A percentile compares a stretch with the other conserved stretches of the same genome.
These are phyloP conservation scores for Drosophila biarmipes DNA, from an alignment of 1,140 invertebrate genomes.

Conservation along the genomic window DNA sequence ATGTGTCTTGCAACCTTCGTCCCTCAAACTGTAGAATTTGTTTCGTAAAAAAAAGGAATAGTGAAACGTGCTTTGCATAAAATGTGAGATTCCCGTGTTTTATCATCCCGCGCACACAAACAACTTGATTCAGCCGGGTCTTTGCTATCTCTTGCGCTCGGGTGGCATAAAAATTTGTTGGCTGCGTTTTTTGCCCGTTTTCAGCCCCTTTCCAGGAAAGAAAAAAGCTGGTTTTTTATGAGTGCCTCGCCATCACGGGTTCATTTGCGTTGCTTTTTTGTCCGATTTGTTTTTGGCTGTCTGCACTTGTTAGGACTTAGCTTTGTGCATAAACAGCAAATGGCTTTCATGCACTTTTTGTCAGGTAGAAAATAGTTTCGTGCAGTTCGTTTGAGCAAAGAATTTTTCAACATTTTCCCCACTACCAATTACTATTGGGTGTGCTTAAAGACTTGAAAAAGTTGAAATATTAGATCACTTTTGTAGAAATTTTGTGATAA, in stretches of 20 bases:
- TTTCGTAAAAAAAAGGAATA: constrained; percentile 34
- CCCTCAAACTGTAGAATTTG: constrained; percentile 21
- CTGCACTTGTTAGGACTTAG: constrained; percentile 46
- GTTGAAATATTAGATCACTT: background rate
- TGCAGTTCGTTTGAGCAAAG: constrained; percentile 19
- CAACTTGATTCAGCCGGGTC: constrained; percentile 41
- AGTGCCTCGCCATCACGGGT: constrained; percentile 26
- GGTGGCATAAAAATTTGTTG: constrained; percentile 63
- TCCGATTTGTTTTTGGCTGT: constrained; percentile 23
- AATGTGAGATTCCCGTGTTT: constrained; percentile 34
- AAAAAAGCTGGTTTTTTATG: constrained; percentile 9
- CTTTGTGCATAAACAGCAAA: constrained; percentile 18
- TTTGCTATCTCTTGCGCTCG: constrained; percentile 67
- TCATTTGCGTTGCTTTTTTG: constrained; percentile 45
- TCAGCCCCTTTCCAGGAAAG: constrained; percentile 6
- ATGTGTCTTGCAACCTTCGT: constrained; percentile 45
- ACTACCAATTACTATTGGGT: background rate
- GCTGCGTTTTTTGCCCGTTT: constrained; percentile 39
- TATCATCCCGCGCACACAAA: constrained; percentile 32
- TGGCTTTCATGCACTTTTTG: constrained; percentile 32
- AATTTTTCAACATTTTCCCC: constrained; percentile 14
- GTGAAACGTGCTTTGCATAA: constrained; percentile 70
- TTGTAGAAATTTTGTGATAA: no score
- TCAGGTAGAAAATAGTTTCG: constrained; percentile 43
- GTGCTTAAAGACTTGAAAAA: background rate